Evolutionary conservation across 2,888 invertebrate genomes (phyloP).

Genomic region (Bellardia pandia): DNA sequence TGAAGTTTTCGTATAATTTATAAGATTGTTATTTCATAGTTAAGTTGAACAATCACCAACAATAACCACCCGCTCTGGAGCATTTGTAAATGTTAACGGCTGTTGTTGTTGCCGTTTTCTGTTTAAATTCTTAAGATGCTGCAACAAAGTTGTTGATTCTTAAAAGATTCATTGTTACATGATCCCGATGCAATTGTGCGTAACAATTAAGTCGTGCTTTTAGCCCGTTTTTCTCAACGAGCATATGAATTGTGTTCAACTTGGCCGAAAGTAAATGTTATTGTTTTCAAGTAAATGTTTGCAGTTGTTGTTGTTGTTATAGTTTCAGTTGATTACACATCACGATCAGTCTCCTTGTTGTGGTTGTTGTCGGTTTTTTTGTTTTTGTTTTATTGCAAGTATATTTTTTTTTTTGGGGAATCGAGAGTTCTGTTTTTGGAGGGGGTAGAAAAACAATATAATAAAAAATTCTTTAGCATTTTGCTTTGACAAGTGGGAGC

Average conservation of each 20-base stretch:
- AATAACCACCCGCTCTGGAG: slow-evolving; percentile 43
- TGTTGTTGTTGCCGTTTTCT: background rate
- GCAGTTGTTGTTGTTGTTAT: slow-evolving; percentile 35
- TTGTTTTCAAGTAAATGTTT: slow-evolving; percentile 45
- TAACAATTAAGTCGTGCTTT: slow-evolving; percentile 82
- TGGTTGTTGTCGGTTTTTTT: background rate
- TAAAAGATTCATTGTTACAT: slow-evolving; percentile 39
- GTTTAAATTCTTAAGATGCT: slow-evolving; percentile 11
- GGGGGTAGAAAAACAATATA: slow-evolving; percentile 68
- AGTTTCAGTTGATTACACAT: slow-evolving; percentile 75
- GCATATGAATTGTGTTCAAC: slow-evolving; percentile 10
- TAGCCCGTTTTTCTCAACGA: slow-evolving; percentile 20
- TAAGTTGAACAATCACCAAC: background rate
- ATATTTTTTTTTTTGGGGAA: slow-evolving; percentile 10
- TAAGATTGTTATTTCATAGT: slow-evolving; percentile 46
- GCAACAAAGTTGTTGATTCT: slow-evolving; percentile 22
- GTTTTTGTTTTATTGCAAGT: slow-evolving; percentile 11
- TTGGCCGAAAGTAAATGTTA: slow-evolving; percentile 62
- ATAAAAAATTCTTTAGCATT: slow-evolving; percentile 78
- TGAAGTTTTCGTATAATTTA: slow-evolving; percentile 56
- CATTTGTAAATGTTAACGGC: background rate
- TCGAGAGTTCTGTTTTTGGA: slow-evolving; percentile 26
- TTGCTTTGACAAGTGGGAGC: slow-evolving; percentile 78
- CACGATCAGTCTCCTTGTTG: slow-evolving; percentile 76
- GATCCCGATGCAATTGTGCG: slow-evolving; percentile 78